Evolutionary conservation across 2,113 vertebrate species (phyloP).

Genomic region (Scartelaos histophorus): DNA sequence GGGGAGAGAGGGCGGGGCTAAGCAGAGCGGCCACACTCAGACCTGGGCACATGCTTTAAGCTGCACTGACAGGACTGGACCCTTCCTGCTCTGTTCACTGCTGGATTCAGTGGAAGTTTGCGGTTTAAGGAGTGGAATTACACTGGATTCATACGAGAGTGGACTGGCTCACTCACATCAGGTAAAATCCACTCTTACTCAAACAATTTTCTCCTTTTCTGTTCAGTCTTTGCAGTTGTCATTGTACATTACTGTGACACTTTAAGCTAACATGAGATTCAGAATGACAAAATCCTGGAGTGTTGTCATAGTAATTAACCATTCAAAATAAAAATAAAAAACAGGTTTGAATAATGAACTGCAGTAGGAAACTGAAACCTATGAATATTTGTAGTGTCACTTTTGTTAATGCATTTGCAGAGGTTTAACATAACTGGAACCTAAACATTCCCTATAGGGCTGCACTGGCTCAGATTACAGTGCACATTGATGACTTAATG

Average conservation of each 20-base stretch:
- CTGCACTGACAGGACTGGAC: slow-evolving; percentile 42
- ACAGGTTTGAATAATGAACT: too few relatives aligned
- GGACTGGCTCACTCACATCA: slow-evolving; percentile 19
- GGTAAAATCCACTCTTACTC: slow-evolving; percentile 37
- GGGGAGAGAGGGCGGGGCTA: slow-evolving; percentile 35
- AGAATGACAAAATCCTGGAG: too few relatives aligned
- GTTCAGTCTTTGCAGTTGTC: background rate
- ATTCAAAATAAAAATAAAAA: too few relatives aligned
- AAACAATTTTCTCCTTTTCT: background rate
- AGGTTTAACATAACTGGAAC: background rate
- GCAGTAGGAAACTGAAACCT: too few relatives aligned
- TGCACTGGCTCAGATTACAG: background rate
- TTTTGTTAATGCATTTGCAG: background rate
- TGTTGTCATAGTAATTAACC: too few relatives aligned
- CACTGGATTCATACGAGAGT: slow-evolving; percentile 18
- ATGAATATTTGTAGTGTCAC: too few relatives aligned
- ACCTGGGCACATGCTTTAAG: slow-evolving; percentile 58
- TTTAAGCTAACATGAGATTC: background rate
- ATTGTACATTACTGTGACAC: background rate
- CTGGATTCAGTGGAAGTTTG: slow-evolving; percentile 7
- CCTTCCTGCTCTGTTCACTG: background rate
- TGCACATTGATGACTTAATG: background rate
- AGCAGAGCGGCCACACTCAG: slow-evolving; percentile 43
- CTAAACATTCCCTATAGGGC: background rate
- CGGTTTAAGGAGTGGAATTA: slow-evolving; percentile 20